Evolutionary conservation across 1,140 invertebrate genomes (phyloP).

Genomic region (Drosophila ambigua): DNA sequence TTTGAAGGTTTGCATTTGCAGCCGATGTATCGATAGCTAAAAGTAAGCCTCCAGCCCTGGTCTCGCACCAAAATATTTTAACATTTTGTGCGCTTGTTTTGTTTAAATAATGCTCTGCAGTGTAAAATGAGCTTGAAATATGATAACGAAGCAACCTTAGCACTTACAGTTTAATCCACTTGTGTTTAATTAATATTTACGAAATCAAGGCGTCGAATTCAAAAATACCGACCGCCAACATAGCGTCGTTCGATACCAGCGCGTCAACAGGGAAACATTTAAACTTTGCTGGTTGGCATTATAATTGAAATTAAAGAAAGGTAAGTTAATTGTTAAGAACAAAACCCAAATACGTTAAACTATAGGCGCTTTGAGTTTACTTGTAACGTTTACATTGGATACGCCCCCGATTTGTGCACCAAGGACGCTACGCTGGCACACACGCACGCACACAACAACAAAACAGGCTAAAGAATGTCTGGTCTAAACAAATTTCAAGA

Average conservation of each 20-base stretch:
- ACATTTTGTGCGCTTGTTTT: too few relatives aligned
- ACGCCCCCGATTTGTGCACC: constrained; percentile 1
- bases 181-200: too few relatives aligned
- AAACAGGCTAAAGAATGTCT: constrained; percentile 48
- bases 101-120: too few relatives aligned
- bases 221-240: constrained; percentile 30
- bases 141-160: too few relatives aligned
- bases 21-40: too few relatives aligned
- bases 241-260: constrained; percentile 22
- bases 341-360: not conserved
- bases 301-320: not conserved
- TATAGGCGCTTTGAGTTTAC: constrained; percentile 8
- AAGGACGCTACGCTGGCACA: constrained; percentile 25
- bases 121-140: not conserved
- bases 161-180: too few relatives aligned
- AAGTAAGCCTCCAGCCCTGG: not conserved
- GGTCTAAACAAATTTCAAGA: constrained; percentile 76
- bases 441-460: constrained; percentile 9
- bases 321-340: constrained; percentile 11
- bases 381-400: not conserved
- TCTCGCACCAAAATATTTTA: not conserved
- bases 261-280: too few relatives aligned
- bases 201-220: not conserved
- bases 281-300: not conserved
- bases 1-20: constrained; percentile 39